These are phyloP conservation scores for Taeniopygia guttata DNA, from an alignment of 2,797 vertebrate genomes.

Conservation along the genomic window DNA sequence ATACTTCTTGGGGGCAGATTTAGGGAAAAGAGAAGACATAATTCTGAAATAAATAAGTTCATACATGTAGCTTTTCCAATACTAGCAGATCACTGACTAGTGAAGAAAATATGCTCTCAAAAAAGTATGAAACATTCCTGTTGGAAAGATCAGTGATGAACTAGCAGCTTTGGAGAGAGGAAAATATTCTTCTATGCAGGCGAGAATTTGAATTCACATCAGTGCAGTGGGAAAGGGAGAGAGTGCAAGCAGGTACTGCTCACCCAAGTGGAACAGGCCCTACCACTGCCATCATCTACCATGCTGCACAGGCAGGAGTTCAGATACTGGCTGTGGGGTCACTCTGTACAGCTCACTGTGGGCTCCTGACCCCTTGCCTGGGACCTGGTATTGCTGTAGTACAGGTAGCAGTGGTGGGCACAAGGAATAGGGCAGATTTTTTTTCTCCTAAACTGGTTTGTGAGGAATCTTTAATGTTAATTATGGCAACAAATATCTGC, in stretches of 20 bases:
- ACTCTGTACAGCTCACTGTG: not conserved
- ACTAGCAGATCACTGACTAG: not conserved
- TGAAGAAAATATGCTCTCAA: not conserved
- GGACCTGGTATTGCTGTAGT: not conserved
- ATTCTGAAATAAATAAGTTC: not conserved
- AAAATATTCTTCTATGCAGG: not conserved
- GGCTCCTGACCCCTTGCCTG: not conserved
- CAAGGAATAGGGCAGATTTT: not conserved
- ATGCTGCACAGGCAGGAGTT: not conserved
- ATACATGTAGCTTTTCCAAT: not conserved
- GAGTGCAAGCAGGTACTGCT: not conserved
- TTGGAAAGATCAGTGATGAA: not conserved
- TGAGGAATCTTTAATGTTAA: not conserved
- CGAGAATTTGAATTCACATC: not conserved
- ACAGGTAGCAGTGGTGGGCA: not conserved
- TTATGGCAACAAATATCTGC: not conserved
- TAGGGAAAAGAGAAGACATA: not conserved
- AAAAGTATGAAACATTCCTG: not conserved
- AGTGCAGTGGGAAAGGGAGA: not conserved
- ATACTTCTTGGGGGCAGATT: not conserved
- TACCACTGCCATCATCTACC: fast-evolving
- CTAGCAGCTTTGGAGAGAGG: not conserved
- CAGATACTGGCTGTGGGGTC: not conserved
- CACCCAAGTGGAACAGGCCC: not conserved
- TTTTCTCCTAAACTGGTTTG: not conserved